Conservation (phyloP, 2,888 invertebrate species). For the Timandra comae region DNA sequence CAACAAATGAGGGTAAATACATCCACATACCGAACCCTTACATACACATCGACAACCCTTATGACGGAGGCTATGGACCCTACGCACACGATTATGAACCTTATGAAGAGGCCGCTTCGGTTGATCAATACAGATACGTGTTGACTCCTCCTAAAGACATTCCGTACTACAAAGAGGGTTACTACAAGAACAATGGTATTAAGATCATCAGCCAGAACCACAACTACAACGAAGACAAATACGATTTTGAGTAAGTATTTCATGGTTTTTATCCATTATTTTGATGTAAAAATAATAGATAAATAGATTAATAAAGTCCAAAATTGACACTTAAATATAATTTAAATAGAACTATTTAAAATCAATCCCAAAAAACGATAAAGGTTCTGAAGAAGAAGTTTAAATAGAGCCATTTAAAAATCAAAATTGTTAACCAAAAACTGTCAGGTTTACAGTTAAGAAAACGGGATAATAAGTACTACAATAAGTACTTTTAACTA, state of each 20-base stretch:
- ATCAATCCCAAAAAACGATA: no score
- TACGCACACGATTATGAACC: slow-evolving; percentile 67
- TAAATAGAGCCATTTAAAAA: no score
- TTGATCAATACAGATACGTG: slow-evolving; percentile 53
- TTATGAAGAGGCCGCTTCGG: slow-evolving; percentile 64
- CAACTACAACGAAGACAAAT: slow-evolving; percentile 69
- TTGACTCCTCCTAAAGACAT: slow-evolving; percentile 50
- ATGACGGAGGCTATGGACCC: slow-evolving; percentile 61
- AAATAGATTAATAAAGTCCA: no score
- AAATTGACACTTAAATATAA: no score
- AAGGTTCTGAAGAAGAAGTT: no score
- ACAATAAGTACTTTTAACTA: no score
- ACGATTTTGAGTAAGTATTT: slow-evolving; percentile 69
- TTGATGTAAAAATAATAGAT: no score
- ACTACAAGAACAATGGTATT: slow-evolving; percentile 72
- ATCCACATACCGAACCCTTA: slow-evolving; percentile 73
- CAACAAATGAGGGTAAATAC: slow-evolving; percentile 69
- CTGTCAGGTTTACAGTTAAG: no score
- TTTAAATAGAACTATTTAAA: no score
- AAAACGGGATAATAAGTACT: no score
- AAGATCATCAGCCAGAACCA: slow-evolving; percentile 69
- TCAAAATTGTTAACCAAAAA: no score
- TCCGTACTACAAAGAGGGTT: slow-evolving; percentile 68
- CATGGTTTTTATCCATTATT: no score
- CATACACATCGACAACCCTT: slow-evolving; percentile 69